These are phyloP conservation scores for Monoplex corrugatus DNA, from an alignment of 2,888 invertebrate species.

Conservation along the genomic window DNA sequence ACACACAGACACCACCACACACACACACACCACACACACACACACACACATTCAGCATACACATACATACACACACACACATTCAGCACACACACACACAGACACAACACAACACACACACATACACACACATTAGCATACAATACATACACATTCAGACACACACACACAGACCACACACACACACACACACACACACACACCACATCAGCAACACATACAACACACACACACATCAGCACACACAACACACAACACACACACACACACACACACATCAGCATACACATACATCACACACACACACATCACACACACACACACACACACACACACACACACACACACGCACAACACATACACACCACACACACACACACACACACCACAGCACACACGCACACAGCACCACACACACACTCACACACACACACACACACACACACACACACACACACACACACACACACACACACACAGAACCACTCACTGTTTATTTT, in stretches of 20 bases:
- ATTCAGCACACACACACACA: neutral
- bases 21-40: neutral
- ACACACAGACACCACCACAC: neutral
- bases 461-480: neutral
- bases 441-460: neutral
- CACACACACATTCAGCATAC: conserved; percentile 11
- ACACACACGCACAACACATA: no score
- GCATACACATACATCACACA: no score
- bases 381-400: no score
- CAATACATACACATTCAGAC: neutral
- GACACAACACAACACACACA: neutral
- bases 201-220: no score
- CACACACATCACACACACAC: no score
- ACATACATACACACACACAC: neutral
- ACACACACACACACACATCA: neutral
- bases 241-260: neutral
- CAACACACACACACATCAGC: no score
- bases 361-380: neutral
- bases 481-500: conserved; percentile 51
- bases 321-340: neutral
- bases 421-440: neutral
- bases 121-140: neutral
- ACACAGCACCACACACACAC: neutral
- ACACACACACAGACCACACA: neutral
- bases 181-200: neutral